phyloP scores from a whole-genome alignment of 2,113 vertebrate species.

The Ancistrus triradiatus region DNA sequence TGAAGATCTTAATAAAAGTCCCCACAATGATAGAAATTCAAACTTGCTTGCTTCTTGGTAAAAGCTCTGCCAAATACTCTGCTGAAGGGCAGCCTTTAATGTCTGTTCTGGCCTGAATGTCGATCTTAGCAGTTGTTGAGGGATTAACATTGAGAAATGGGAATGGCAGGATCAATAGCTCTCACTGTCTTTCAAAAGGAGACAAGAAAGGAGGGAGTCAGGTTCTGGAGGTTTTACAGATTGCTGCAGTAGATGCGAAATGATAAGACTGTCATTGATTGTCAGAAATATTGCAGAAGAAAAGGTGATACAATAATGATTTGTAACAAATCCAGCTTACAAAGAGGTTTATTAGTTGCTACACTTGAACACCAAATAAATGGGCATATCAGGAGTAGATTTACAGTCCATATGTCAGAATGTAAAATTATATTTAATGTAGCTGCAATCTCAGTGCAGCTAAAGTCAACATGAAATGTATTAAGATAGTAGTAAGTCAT shows the following conservation, averaged over 20 bases:
- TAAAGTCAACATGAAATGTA: no score
- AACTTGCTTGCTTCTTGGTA: no score
- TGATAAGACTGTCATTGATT: background rate
- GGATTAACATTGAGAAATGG: slow-evolving; percentile 25
- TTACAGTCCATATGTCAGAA: no score
- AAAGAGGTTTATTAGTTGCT: background rate
- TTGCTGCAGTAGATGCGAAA: background rate
- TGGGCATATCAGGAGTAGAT: no score
- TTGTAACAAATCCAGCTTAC: background rate
- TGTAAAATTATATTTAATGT: no score
- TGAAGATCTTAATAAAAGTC: no score
- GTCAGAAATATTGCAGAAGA: background rate
- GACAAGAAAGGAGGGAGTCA: slow-evolving; percentile 12
- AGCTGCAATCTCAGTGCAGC: no score
- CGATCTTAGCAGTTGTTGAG: slow-evolving; percentile 7
- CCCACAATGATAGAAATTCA: no score
- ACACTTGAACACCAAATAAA: no score
- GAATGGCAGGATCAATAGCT: slow-evolving; percentile 25
- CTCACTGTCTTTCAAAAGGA: slow-evolving; percentile 13
- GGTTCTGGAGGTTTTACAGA: slow-evolving; percentile 4
- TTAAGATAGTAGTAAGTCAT: no score
- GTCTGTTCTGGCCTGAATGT: slow-evolving; percentile 17
- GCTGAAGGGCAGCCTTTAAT: slow-evolving; percentile 13
- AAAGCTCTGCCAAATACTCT: no score
- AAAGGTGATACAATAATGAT: background rate